Base-by-base conservation (phyloP, 1,140 invertebrate genomes). In the Drosophila orosa region DNA sequence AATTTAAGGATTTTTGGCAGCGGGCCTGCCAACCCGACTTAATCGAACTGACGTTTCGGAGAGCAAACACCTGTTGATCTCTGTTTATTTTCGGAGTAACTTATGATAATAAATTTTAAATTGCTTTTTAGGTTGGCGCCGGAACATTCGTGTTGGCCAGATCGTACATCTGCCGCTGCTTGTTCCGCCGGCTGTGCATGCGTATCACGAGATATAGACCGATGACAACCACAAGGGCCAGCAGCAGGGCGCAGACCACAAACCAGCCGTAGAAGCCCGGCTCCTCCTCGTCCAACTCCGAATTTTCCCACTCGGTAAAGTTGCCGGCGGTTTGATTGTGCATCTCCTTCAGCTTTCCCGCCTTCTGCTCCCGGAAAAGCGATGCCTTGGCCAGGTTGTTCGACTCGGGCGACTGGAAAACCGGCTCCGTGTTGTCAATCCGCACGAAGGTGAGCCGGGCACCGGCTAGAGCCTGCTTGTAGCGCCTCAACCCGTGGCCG, bases 381-480 rank as follows among this genome's bases (percentile, higher is more conserved):
- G 90, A 84, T n/a, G 76, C 68, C 39, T 76, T 81, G 0, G 45
- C 80, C 35, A 91, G 61, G 65, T 87, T 81, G 31, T 63, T 57
- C 5, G 90, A 85, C 37, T 91, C 90, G 6, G 83, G 74, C 9
- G 83, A 62, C 45, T 90, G 78, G 58, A 87, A 91, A 10, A 72
- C 90, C 9, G 90, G 90, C 48, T 91, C 90, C 2, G 90, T 84
- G 13, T 62, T 74, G 19, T 91, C 90, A 13, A 91, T 91, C 5
- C 82, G 63, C 0, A 87, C 63, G n/a, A 91, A 84, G 0, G 82
- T 90, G 7, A 90, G 50, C 15, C 56, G 47, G 0, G 60, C 90
- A 7, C 57, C 55, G 3, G 35, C 17, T 9, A 91, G 48, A 7
- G 78, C 37, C 29, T 82, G 67, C 22, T 50, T 77, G 19, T 66